Percentiles rank a stretch among this genome's conserved stretches.
Conservation (phyloP, 2,797 vertebrate species). For the Dallia pectoralis region DNA sequence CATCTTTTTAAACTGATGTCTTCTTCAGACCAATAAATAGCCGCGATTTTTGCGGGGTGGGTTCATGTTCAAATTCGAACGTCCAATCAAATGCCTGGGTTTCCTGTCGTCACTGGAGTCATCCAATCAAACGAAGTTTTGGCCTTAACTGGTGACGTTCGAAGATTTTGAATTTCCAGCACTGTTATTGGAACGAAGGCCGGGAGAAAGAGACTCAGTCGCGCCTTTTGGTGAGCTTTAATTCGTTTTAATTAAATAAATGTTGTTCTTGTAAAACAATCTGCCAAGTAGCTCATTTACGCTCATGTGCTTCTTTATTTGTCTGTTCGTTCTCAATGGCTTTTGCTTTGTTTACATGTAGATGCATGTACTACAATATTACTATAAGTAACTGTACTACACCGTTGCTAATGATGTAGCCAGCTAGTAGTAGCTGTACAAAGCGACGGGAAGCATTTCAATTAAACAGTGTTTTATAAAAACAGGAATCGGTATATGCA, state of each 20-base stretch:
- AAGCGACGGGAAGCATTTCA: too few relatives aligned
- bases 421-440: too few relatives aligned
- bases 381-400: too few relatives aligned
- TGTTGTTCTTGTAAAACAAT: background rate
- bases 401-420: too few relatives aligned
- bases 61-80: background rate
- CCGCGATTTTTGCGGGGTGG: background rate
- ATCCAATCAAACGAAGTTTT: background rate
- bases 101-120: background rate
- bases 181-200: background rate
- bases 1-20: too few relatives aligned
- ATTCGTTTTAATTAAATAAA: background rate
- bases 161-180: background rate
- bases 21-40: background rate
- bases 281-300: background rate
- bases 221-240: background rate
- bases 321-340: background rate
- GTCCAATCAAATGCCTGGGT: background rate
- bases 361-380: too few relatives aligned
- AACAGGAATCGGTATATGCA: too few relatives aligned
- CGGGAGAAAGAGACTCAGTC: background rate
- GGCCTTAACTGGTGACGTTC: background rate
- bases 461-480: too few relatives aligned
- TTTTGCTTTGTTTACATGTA: background rate
- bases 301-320: background rate